Percentiles rank a stretch among this genome's conserved stretches.
Conservation (phyloP, 2,888 invertebrate genomes). For the Abrostola tripartita region DNA sequence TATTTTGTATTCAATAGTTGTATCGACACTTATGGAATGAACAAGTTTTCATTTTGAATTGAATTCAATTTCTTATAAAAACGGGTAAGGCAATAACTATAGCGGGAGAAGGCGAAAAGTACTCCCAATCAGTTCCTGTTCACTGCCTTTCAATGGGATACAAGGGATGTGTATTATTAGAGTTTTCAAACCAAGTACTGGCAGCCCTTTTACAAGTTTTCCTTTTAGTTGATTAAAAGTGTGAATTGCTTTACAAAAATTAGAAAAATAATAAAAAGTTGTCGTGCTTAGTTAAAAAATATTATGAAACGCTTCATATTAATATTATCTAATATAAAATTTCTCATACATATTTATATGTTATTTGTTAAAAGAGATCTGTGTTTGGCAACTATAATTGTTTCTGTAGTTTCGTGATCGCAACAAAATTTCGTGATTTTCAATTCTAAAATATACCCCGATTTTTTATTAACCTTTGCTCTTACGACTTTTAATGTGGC, state of each 20-base stretch:
- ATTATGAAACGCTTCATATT: too few species aligned
- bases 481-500: too few species aligned
- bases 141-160: constrained; percentile 22
- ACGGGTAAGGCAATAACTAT: constrained; percentile 35
- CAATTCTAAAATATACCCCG: too few species aligned
- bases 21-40: background rate
- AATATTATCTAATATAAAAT: too few species aligned
- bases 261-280: too few species aligned
- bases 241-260: background rate
- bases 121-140: constrained; percentile 22
- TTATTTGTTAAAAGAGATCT: too few species aligned
- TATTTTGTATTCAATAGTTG: background rate
- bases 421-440: too few species aligned
- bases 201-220: constrained; percentile 5
- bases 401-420: too few species aligned
- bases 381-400: too few species aligned
- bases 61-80: constrained; percentile 24
- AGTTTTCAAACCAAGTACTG: constrained; percentile 22
- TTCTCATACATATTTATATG: too few species aligned
- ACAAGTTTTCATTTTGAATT: constrained; percentile 9
- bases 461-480: too few species aligned
- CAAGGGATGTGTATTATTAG: constrained; percentile 16
- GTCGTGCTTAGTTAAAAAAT: too few species aligned
- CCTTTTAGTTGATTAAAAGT: constrained; percentile 13
- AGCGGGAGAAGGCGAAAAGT: constrained; percentile 20